These are phyloP conservation scores for Salminus brasiliensis DNA, from an alignment of 2,113 vertebrate genomes.

Conservation along the genomic window DNA sequence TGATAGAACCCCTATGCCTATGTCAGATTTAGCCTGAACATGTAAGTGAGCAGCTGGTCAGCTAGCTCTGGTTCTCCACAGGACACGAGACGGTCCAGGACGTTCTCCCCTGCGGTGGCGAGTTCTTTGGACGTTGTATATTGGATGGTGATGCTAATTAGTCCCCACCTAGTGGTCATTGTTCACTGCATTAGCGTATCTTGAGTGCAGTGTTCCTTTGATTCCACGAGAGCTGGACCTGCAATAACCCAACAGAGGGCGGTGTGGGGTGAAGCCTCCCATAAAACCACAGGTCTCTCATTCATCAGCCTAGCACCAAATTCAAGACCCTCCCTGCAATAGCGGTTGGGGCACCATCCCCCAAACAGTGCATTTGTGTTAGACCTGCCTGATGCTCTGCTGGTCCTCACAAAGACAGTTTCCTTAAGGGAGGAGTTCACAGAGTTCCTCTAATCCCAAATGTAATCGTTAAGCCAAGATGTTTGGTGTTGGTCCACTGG, in stretches of 20 bases:
- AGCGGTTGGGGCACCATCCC: not conserved
- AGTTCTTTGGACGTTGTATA: not conserved
- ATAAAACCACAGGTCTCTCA: not conserved
- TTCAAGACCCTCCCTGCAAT: not conserved
- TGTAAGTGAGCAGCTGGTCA: not conserved
- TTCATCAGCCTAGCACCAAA: not conserved
- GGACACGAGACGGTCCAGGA: not conserved
- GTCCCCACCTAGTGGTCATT: not conserved
- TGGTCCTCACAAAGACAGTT: too few species aligned
- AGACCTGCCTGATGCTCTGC: not conserved
- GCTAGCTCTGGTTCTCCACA: not conserved
- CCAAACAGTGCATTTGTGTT: slow-evolving; percentile 10
- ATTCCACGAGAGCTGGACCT: not conserved
- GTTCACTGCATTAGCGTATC: not conserved
- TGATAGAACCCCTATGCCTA: too few species aligned
- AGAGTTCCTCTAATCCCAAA: too few species aligned
- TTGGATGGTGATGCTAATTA: not conserved
- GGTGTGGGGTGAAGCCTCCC: not conserved
- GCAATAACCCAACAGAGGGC: slow-evolving; percentile 25
- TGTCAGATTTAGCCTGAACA: not conserved
- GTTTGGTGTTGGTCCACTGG: too few species aligned
- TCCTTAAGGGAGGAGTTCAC: too few species aligned
- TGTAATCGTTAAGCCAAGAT: too few species aligned
- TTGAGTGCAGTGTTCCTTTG: not conserved
- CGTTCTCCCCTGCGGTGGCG: not conserved